Evolutionary conservation across 2,797 vertebrate species (phyloP).

Genomic region (Adelosebastes latens): DNA sequence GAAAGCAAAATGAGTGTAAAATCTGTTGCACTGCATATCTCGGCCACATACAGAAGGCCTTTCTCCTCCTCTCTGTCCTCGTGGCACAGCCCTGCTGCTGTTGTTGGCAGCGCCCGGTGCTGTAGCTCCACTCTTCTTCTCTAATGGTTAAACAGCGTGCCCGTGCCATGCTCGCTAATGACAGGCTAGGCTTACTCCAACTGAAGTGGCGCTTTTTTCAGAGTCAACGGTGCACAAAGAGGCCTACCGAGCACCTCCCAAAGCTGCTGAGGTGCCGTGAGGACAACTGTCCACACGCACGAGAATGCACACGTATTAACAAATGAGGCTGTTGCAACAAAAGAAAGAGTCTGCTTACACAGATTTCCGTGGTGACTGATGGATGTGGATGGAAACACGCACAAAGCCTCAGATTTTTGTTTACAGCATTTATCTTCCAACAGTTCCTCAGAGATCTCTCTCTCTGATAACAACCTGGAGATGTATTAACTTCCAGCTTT

Average conservation of each 20-base stretch:
- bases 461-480: conserved; percentile 18
- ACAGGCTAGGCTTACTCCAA: conserved; percentile 78
- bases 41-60: conserved; percentile 16
- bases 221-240: conserved; percentile 65
- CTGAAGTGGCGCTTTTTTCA: conserved; percentile 73
- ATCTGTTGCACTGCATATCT: conserved; percentile 1
- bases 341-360: conserved; percentile 37
- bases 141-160: conserved; percentile 79
- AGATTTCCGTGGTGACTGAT: conserved; percentile 26
- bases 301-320: conserved; percentile 55
- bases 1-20: conserved; percentile 40
- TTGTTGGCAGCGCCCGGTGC: conserved; percentile 65
- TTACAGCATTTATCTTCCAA: conserved; percentile 35
- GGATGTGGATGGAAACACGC: conserved; percentile 25
- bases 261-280: conserved; percentile 64
- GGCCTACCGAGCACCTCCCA: conserved; percentile 55
- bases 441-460: conserved; percentile 34
- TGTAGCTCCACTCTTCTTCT: conserved; percentile 53
- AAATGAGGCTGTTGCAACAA: conserved; percentile 27
- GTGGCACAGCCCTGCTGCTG: conserved; percentile 67
- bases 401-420: conserved; percentile 15
- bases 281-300: conserved; percentile 58
- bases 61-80: conserved; percentile 55
- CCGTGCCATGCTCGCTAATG: conserved; percentile 79
- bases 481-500: conserved; percentile 22